Conservation (phyloP, 2,113 vertebrate species). For the Sylvilagus bachmani region DNA sequence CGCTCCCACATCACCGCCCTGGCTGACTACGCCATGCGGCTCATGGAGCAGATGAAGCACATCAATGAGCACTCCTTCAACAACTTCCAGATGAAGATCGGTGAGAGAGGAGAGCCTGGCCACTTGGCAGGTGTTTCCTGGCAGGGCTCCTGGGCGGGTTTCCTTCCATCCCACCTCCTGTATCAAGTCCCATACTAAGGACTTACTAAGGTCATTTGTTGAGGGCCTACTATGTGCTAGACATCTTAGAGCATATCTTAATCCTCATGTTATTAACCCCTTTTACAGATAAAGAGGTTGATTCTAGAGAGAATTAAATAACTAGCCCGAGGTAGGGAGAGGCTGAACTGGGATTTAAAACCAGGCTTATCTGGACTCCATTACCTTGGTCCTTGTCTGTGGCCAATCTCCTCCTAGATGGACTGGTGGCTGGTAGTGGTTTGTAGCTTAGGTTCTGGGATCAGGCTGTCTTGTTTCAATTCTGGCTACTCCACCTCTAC, state of each 20-base stretch:
- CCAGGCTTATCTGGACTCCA: not conserved
- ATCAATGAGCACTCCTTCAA: conserved; percentile 98
- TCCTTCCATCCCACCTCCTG: not conserved
- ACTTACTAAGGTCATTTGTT: not conserved
- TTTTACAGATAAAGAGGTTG: not conserved
- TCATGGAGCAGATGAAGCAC: conserved; percentile 97
- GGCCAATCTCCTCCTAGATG: not conserved
- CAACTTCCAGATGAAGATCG: conserved; percentile 98
- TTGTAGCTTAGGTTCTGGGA: not conserved
- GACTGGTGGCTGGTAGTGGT: not conserved
- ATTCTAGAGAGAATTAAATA: not conserved
- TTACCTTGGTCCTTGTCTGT: not conserved
- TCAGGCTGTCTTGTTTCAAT: conserved; percentile 40
- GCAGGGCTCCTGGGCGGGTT: not conserved
- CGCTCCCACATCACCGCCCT: conserved; percentile 93
- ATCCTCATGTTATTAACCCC: not conserved
- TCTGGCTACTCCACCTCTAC: not conserved
- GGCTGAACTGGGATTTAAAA: not conserved
- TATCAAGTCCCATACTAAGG: not conserved
- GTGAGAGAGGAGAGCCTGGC: conserved; percentile 81
- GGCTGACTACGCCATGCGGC: conserved; percentile 95
- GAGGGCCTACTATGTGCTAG: not conserved
- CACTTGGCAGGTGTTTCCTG: not conserved
- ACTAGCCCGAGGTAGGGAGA: not conserved
- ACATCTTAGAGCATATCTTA: not conserved